Base-by-base conservation (phyloP, 2,888 invertebrate genomes). In the Furcula furcula region DNA sequence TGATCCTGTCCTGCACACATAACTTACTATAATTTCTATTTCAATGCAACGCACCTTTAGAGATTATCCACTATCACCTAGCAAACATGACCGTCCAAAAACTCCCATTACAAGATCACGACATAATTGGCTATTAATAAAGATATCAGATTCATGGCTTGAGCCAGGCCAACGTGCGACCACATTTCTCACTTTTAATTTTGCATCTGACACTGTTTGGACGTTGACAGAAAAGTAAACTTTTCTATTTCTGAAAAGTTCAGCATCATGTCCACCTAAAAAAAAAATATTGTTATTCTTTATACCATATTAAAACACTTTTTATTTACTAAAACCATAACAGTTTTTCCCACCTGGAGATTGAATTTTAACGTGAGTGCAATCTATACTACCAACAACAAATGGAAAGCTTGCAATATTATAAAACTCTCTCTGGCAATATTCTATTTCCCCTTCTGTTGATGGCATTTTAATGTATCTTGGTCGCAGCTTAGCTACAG, bases 181-280 rank as follows among this genome's bases (percentile, higher is more conserved):
- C 7, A 35, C 33, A 25, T 23, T 18, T 6, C 13, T 33, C 3
- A 40, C 27, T 31, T 13, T 26, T n/a, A 16, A 18, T 19, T 35
- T 4, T 30, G 35, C 36, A 27, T 29, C 26, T 21, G 26, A 32
- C 2, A 40, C 30, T 0, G 36, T 40, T 16, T 40, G 40, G 7
- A 40, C 15, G 22, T 43, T 40, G n/a, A 40, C 4, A 2, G 40
- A 43, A 22, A 33, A 32, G 14, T 32, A 40, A 2, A 30, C 35
- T 12, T 39, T 42, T 6, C 34, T 29, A 9, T 42, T 34, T 16
- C 31, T 28, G 11, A 34, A 42, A 21, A 38, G 23, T 16, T 42
- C 29, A 13, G 31, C 39, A 16, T 45, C 23, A 13, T 16, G 14
- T 28, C 34, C 34, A 31, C 31, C 34, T 34, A 23, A n/a, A 31